Percentiles rank a stretch among this genome's conserved stretches.
Evolutionary conservation across 2,113 vertebrate genomes (phyloP).

Genomic region (Callipepla squamata): DNA sequence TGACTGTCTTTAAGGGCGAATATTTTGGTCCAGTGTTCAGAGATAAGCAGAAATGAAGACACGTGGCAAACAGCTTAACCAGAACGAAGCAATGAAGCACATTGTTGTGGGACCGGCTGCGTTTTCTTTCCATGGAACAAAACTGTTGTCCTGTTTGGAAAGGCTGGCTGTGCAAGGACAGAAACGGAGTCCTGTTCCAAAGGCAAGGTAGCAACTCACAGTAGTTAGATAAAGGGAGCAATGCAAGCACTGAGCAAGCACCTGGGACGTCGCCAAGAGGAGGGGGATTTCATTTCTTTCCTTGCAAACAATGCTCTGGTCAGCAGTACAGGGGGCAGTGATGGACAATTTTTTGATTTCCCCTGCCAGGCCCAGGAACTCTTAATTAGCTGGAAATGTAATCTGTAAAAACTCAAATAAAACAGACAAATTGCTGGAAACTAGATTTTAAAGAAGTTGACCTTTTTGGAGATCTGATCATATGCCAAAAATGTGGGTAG

Average conservation of each 20-base stretch:
- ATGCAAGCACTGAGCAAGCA: neutral
- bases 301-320: neutral
- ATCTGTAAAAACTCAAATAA: conserved; percentile 33
- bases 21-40: neutral
- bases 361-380: conserved; percentile 42
- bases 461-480: conserved; percentile 45
- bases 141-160: conserved; percentile 12
- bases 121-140: conserved; percentile 57
- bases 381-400: conserved; percentile 32
- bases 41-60: conserved; percentile 42
- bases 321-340: neutral
- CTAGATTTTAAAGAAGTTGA: conserved; percentile 23
- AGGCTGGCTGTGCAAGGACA: neutral
- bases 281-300: conserved; percentile 14
- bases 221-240: neutral
- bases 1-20: neutral
- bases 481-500: conserved; percentile 38
- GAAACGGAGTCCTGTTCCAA: conserved; percentile 3
- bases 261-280: conserved; percentile 1
- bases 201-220: conserved; percentile 32
- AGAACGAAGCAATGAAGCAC: neutral
- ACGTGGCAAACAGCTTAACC: conserved; percentile 36
- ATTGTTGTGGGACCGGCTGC: conserved; percentile 32
- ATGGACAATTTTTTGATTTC: conserved; percentile 1
- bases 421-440: conserved; percentile 49